phyloP scores from a whole-genome alignment of 2,888 invertebrate genomes.

The Mimumesa dahlbomi region DNA sequence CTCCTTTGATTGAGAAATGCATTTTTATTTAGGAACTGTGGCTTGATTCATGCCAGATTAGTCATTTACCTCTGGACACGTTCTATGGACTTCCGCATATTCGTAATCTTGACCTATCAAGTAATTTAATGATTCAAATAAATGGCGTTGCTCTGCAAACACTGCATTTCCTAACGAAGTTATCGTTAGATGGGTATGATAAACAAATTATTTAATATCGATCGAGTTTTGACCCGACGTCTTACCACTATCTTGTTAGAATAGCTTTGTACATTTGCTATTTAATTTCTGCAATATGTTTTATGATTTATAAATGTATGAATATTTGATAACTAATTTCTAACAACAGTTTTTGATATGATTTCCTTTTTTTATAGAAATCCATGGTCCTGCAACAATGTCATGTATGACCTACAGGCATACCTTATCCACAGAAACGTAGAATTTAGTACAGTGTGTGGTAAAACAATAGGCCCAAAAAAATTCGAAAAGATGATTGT shows the following conservation, averaged over 20 bases:
- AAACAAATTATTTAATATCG: not conserved
- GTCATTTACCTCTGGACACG: slow-evolving; percentile 64
- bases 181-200: slow-evolving; percentile 68
- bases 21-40: slow-evolving; percentile 65
- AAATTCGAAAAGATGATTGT: slow-evolving; percentile 69
- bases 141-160: slow-evolving; percentile 51
- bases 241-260: too few relatives aligned
- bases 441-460: slow-evolving; percentile 56
- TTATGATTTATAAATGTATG: too few relatives aligned
- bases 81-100: slow-evolving; percentile 69
- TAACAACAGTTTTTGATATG: too few relatives aligned
- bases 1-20: not conserved
- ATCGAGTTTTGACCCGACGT: too few relatives aligned
- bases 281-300: too few relatives aligned
- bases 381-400: slow-evolving; percentile 71
- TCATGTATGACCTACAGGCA: slow-evolving; percentile 60
- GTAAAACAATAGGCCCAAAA: slow-evolving; percentile 20
- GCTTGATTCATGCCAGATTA: slow-evolving; percentile 71
- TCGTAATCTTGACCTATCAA: slow-evolving; percentile 72
- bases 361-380: slow-evolving; percentile 62
- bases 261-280: too few relatives aligned
- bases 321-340: too few relatives aligned
- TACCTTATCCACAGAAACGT: slow-evolving; percentile 59
- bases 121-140: slow-evolving; percentile 71
- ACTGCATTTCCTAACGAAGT: slow-evolving; percentile 54